phyloP scores from a whole-genome alignment of 2,113 vertebrate species.

The Xiphophorus hellerii region DNA sequence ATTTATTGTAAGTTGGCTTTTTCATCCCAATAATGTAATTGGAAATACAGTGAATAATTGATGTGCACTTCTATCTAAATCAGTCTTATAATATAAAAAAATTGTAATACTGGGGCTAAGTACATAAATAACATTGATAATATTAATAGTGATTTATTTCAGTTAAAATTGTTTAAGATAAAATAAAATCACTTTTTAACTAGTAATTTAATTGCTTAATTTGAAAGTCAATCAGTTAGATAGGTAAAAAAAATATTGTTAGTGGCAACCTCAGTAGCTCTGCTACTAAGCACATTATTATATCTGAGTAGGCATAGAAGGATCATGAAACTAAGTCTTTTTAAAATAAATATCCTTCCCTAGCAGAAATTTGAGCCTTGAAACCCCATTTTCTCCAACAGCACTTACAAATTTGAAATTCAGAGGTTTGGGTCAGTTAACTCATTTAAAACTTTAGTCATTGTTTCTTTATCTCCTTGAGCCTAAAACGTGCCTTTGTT shows the following conservation, averaged over 20 bases:
- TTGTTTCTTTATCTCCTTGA: not conserved
- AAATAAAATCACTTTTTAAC: too few relatives aligned
- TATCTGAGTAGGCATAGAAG: too few relatives aligned
- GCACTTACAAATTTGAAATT: not conserved
- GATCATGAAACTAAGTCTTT: too few relatives aligned
- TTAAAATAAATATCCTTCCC: too few relatives aligned
- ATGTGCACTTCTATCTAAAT: not conserved
- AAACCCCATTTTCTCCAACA: not conserved
- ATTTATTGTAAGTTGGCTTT: too few relatives aligned
- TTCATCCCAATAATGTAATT: not conserved
- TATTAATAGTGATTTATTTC: not conserved
- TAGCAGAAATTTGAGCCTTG: not conserved
- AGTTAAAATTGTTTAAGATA: not conserved
- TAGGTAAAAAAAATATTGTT: too few relatives aligned
- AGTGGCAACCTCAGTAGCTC: too few relatives aligned
- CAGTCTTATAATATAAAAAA: not conserved
- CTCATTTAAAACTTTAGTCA: not conserved
- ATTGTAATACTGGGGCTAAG: not conserved
- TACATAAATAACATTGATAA: not conserved
- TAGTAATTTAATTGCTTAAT: too few relatives aligned
- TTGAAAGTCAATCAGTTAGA: too few relatives aligned
- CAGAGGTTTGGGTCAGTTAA: not conserved
- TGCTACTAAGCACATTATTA: too few relatives aligned
- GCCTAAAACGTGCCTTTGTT: not conserved
- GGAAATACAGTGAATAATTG: not conserved